Conservation (phyloP, 2,888 invertebrate species). For the Lissonota sp. region DNA sequence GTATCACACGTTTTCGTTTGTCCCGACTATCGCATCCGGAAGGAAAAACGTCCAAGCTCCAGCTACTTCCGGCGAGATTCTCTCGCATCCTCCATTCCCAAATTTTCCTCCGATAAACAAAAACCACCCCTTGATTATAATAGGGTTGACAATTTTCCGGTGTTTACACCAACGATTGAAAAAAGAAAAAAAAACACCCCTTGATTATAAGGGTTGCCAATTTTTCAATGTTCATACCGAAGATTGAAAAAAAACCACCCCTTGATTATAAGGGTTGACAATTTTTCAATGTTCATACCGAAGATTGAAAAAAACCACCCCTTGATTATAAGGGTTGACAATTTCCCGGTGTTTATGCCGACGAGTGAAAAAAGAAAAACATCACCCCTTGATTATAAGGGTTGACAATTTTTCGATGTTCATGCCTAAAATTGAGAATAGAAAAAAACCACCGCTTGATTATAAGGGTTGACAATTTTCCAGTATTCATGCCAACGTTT, state of each 20-base stretch:
- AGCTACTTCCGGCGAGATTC: constrained; percentile 37
- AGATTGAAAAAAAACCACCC: background rate
- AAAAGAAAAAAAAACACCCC: background rate
- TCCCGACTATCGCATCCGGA: constrained; percentile 9
- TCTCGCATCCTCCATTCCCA: background rate
- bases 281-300: background rate
- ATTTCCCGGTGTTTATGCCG: too few species aligned
- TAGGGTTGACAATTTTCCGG: too few species aligned
- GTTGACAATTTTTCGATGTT: too few species aligned
- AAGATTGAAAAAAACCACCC: background rate
- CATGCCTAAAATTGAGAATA: too few species aligned
- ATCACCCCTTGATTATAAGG: too few species aligned
- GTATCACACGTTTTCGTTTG: constrained; percentile 20
- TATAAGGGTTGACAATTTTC: background rate
- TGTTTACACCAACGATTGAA: too few species aligned
- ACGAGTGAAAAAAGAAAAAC: too few species aligned
- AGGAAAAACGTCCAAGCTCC: constrained; percentile 19
- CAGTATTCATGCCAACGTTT: background rate
- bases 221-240: background rate
- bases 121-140: too few species aligned
- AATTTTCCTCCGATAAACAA: background rate
- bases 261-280: background rate
- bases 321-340: too few species aligned
- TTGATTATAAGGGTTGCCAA: background rate
- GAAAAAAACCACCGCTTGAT: too few species aligned